Evolutionary conservation across 2,113 vertebrate genomes (phyloP), one percentile per base, ranked within the genome.

Genomic region (Tringa solitaria): DNA sequence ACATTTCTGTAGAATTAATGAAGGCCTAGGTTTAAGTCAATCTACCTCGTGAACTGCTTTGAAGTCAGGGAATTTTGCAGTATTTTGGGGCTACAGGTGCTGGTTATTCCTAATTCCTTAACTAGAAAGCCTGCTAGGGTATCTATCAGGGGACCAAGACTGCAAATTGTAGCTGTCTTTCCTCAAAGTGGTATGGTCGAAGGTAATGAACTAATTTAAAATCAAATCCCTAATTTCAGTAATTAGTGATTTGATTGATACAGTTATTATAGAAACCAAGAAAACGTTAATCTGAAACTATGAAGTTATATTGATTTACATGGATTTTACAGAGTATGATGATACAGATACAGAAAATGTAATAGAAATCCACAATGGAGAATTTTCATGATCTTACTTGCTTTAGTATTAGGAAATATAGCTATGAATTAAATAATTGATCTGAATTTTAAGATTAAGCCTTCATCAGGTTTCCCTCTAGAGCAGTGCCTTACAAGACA

Each of bases 401-500:
- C 19, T 90, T 90, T 72, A 69, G 15, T 75, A 56, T 78, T 70
- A 64, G 12, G 57, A 51, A 92, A 2, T 27, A 9, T n/a, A 75
- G 26, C 9, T 84, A 67, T 63, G 68, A 60, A 64, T 83, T 37
- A 75, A 89, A 63, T 64, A 86, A 75, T 56, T 59, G 10, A 75
- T 68, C 33, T 89, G 33, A 90, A 77, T 84, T 83, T 94, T 50
- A 68, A 15, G 27, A 89, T 86, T 86, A 93, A 68, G 26, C 13
- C 21, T 85, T 96, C 51, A 45, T 63, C 74, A 74, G 20, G 14
- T 81, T 95, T 21, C 30, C 18, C 35, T 95, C 83, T 92, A 72
- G 61, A 85, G 20, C 56, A 79, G 85, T 82, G 65, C 82, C 94
- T 96, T 63, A 91, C n/a, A 92, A 89, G 89, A 81, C 74, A 95